Percentiles rank a stretch among this genome's conserved stretches.
Conservation (phyloP, 2,113 vertebrate genomes). For the Archocentrus centrarchus region DNA sequence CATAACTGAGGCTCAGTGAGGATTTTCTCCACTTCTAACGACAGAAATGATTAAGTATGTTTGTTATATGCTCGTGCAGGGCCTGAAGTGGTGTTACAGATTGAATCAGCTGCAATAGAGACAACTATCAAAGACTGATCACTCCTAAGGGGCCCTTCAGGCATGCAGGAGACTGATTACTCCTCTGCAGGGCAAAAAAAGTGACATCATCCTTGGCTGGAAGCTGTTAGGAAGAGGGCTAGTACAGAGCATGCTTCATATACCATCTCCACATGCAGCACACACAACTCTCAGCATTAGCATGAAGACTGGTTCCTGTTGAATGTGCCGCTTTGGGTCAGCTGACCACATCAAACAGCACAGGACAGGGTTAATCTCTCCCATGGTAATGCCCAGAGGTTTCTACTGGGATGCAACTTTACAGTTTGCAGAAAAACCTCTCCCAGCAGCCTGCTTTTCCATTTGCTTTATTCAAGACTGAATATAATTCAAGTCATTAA, state of each 20-base stretch:
- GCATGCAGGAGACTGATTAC: conserved; percentile 74
- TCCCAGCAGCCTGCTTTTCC: not conserved
- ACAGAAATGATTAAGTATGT: conserved; percentile 71
- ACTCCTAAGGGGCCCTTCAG: conserved; percentile 75
- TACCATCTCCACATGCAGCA: conserved; percentile 43
- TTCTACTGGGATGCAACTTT: conserved; percentile 47
- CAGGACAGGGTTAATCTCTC: conserved; percentile 68
- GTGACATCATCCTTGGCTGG: conserved; percentile 75
- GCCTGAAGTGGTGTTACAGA: conserved; percentile 69
- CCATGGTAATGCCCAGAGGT: conserved; percentile 46
- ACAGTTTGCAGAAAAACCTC: conserved; percentile 30
- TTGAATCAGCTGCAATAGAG: conserved; percentile 69
- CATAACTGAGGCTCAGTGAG: conserved; percentile 45
- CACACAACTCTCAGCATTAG: conserved; percentile 36
- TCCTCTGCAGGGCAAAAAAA: conserved; percentile 70
- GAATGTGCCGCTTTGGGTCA: conserved; percentile 57
- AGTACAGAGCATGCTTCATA: conserved; percentile 46
- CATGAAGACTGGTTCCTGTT: conserved; percentile 31
- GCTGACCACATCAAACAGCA: conserved; percentile 69
- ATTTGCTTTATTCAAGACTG: conserved; percentile 5
- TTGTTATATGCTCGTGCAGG: conserved; percentile 54
- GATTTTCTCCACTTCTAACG: conserved; percentile 55
- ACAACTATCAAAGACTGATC: conserved; percentile 76
- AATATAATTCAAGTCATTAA: conserved; percentile 25
- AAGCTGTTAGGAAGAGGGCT: conserved; percentile 54